Evolutionary conservation across 2,113 vertebrate genomes (phyloP).

Genomic region (Tachuris rubrigastra): DNA sequence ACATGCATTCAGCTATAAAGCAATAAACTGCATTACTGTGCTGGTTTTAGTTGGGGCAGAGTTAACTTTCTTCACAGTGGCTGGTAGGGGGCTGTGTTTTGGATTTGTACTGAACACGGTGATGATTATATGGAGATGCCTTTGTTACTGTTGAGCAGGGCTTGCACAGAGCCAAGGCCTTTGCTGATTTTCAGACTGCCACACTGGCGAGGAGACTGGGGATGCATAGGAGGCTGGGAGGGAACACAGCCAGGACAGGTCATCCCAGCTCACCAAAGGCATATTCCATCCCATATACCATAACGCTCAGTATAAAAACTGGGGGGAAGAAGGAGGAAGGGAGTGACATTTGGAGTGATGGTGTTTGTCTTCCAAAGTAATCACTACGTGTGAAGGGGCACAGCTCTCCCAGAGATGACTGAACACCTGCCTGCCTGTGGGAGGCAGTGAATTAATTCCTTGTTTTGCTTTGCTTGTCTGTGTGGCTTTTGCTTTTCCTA

Average conservation of each 20-base stretch:
- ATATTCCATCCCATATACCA: background rate
- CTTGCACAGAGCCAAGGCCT: background rate
- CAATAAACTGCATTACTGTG: background rate
- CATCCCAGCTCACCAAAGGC: too few relatives aligned
- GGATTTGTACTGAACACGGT: background rate
- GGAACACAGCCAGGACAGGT: background rate
- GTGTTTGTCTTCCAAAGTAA: background rate
- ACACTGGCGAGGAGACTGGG: background rate
- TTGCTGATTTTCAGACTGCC: background rate
- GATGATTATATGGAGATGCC: background rate
- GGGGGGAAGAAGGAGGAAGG: background rate
- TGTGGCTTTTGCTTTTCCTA: background rate
- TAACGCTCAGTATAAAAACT: accelerated
- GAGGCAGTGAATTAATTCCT: background rate
- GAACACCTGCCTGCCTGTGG: background rate
- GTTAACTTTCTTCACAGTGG: background rate
- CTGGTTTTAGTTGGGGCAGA: background rate
- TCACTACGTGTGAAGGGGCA: too few relatives aligned
- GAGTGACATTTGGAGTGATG: accelerated
- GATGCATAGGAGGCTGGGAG: background rate
- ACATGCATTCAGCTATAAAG: background rate
- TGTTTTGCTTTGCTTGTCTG: background rate
- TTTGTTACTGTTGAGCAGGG: background rate
- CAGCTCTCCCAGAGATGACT: background rate
- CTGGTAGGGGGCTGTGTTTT: background rate